These are phyloP conservation scores for Microdon myrmicae DNA, from an alignment of 2,888 invertebrate species.

Conservation along the genomic window DNA sequence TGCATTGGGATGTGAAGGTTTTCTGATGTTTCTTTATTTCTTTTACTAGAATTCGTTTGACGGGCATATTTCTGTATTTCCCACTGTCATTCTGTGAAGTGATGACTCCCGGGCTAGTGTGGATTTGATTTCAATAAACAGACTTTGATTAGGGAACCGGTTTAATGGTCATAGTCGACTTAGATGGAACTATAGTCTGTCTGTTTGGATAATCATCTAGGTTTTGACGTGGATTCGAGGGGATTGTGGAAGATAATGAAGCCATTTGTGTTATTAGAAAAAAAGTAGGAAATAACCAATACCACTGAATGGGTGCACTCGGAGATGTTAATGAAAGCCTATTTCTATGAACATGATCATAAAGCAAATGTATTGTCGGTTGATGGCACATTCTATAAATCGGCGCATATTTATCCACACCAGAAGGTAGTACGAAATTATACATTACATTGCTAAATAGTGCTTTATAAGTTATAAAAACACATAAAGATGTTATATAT, in stretches of 20 bases:
- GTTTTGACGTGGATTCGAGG: slow-evolving; percentile 40
- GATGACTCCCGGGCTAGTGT: slow-evolving; percentile 18
- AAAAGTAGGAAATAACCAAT: too few species aligned
- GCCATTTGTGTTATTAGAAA: slow-evolving; percentile 18
- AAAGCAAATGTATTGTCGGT: too few species aligned
- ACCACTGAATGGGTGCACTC: too few species aligned
- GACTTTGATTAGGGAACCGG: slow-evolving; percentile 29
- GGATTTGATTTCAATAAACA: slow-evolving; percentile 50
- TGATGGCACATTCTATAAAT: too few species aligned
- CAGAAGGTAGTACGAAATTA: too few species aligned
- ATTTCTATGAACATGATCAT: too few species aligned
- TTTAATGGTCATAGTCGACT: slow-evolving; percentile 19
- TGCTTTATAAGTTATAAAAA: too few species aligned
- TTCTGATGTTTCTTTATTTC: slow-evolving; percentile 13
- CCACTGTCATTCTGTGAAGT: slow-evolving; percentile 1
- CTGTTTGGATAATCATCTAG: slow-evolving; percentile 34
- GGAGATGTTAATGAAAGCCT: too few species aligned
- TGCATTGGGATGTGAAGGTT: slow-evolving; percentile 36
- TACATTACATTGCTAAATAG: too few species aligned
- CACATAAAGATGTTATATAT: too few species aligned
- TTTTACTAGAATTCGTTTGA: too few species aligned
- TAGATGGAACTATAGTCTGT: slow-evolving; percentile 22
- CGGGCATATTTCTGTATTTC: slow-evolving; percentile 17
- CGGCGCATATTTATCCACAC: too few species aligned
- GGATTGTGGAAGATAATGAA: slow-evolving; percentile 22